A percentile compares a stretch with the other conserved stretches of the same genome.
These are phyloP conservation scores for Trachelus stipa DNA, from an alignment of 2,888 invertebrate genomes.

Conservation along the genomic window DNA sequence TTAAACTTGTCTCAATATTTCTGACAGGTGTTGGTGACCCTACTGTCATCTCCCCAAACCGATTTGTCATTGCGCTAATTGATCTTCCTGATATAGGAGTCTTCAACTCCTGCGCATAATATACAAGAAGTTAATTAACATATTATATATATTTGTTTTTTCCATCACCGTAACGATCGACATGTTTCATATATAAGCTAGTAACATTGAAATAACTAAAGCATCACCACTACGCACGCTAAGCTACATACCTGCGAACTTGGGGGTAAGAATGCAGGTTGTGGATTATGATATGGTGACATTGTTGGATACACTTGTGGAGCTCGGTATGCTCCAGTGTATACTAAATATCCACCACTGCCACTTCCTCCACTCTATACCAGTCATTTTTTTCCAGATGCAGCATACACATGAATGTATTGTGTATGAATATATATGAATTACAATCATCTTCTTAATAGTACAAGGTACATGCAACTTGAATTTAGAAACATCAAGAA, in stretches of 20 bases:
- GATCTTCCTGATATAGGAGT: constrained; percentile 61
- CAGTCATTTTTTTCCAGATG: constrained; percentile 54
- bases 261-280: constrained; percentile 65
- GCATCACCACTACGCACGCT: neutral
- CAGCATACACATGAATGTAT: constrained; percentile 54
- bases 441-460: neutral
- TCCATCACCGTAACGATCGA: neutral
- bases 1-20: constrained; percentile 72
- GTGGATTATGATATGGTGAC: constrained; percentile 64
- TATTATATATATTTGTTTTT: neutral
- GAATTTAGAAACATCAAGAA: neutral
- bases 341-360: constrained; percentile 58
- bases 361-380: constrained; percentile 58
- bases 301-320: constrained; percentile 64
- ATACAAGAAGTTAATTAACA: neutral
- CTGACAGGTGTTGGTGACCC: constrained; percentile 60
- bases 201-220: neutral
- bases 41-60: constrained; percentile 61
- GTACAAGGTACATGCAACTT: neutral
- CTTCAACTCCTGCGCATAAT: constrained; percentile 57
- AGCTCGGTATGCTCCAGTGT: constrained; percentile 62
- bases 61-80: constrained; percentile 59
- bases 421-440: constrained; percentile 27
- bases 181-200: neutral
- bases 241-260: constrained; percentile 57